Evolutionary conservation across 1,140 invertebrate genomes (phyloP), one percentile per base, ranked within the genome.

Genomic region (Nymphalis io): DNA sequence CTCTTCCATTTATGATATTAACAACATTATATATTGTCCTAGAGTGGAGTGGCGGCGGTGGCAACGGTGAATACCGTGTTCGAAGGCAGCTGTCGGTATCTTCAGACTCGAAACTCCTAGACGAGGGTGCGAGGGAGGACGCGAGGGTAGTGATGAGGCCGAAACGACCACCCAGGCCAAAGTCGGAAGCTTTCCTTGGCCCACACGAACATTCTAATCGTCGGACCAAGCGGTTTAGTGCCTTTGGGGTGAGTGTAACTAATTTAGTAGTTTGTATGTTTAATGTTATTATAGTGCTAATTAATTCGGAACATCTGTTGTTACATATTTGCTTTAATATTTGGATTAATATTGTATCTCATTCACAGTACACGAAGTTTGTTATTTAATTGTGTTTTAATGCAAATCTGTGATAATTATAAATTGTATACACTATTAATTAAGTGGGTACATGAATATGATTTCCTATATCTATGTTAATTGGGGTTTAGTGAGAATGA

Each of bases 1-100:
- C 57, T 33, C 42, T 59, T 51, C 12, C 51, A 60, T 44, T 58
- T 38, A 27, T 60, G 46, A 60, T 60, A 68, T 60, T 48, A 33
- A 48, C 48, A 48, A 61, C 13, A 60, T 51, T 18, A 72, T 68
- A 33, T 75, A 70, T 78, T 59, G 70, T 63, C 74, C 21, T 75
- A 90, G 88, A 91, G 65, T 97, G 96, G 96, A 94, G 95, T 85
- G 94, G 94, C 78, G 93, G 95, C 74, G 94, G 96, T 94, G 94
- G 95, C 82, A 95, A 95, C 83, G 93, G 94, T 74, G 94, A 95
- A 83, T 96, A 96, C 79, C 94, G 96, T 78, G 96, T 98, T 68
- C 95, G 96, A 81, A 93, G 96, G 78, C 97, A 98, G 89, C 93
- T 97, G 76, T 97, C 96, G 20, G 96, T 98, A 72, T 97, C 96